Evolutionary conservation across 1,140 invertebrate species (phyloP), one percentile per base, ranked within the genome.

Genomic region (Helicorthomorpha holstii): DNA sequence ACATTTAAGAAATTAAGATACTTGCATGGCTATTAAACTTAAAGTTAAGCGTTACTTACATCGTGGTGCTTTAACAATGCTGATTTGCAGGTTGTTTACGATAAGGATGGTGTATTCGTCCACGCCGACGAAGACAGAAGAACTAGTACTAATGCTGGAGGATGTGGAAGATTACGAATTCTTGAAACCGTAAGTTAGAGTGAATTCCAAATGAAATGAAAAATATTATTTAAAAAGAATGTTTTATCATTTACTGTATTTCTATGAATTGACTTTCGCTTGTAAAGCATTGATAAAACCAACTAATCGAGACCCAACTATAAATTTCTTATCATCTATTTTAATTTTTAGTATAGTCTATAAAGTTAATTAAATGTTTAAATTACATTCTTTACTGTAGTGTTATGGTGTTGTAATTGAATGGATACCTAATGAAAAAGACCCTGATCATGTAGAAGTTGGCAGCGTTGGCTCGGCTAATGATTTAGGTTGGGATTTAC

Each of bases 21-120:
- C 19, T 19, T 49, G 10, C 48, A 48, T n/a, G n/a, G n/a, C n/a
- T n/a, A n/a, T n/a, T n/a, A n/a, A n/a, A n/a, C n/a, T n/a, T n/a
- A n/a, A n/a, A n/a, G n/a, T n/a, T n/a, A n/a, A n/a, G n/a, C n/a
- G n/a, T n/a, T n/a, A n/a, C n/a, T n/a, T n/a, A n/a, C n/a, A n/a
- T n/a, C n/a, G n/a, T n/a, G n/a, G n/a, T n/a, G n/a, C n/a, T n/a
- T n/a, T n/a, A n/a, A n/a, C n/a, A n/a, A n/a, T n/a, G n/a, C n/a
- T n/a, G n/a, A n/a, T 44, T 62, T 62, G 23, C 56, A 69, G 66
- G 58, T 67, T 38, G 52, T 69, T 24, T 70, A 61, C 61, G 63
- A 66, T 50, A 64, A 65, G 53, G 66, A 69, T 44, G 66, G 64
- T 53, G 66, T 70, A 21, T 69, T 62, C 52, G 65, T 69, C 45